phyloP scores from a whole-genome alignment of 2,888 invertebrate genomes.

The Phoenoteleia sp. region DNA sequence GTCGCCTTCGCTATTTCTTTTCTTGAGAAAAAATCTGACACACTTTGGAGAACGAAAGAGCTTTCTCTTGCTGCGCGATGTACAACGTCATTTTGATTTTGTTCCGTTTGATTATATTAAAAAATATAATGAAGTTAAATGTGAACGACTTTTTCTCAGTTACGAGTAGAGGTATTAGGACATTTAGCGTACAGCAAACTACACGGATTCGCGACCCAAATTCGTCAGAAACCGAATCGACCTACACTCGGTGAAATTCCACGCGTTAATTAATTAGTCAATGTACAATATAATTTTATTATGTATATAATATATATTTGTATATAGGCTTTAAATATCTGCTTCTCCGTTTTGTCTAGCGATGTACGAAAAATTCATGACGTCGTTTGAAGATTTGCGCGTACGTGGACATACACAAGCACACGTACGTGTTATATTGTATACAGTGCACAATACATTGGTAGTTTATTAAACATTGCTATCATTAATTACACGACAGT shows the following conservation, averaged over 20 bases:
- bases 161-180: conserved; percentile 58
- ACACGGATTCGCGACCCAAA: conserved; percentile 52
- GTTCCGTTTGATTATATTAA: conserved; percentile 33
- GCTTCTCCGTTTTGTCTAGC: conserved; percentile 75
- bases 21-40: conserved; percentile 43
- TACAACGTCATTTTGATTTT: conserved; percentile 4
- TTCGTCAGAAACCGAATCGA: conserved; percentile 29
- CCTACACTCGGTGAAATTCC: conserved; percentile 34
- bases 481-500: conserved; percentile 54
- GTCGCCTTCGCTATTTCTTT: conserved; percentile 40
- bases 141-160: conserved; percentile 49
- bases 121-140: conserved; percentile 27
- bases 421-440: conserved; percentile 70
- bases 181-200: conserved; percentile 58
- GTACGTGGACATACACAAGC: conserved; percentile 74
- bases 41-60: background rate
- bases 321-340: conserved; percentile 70
- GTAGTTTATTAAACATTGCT: conserved; percentile 54
- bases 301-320: conserved; percentile 80
- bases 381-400: conserved; percentile 81
- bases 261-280: conserved; percentile 76
- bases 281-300: conserved; percentile 82
- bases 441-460: conserved; percentile 72
- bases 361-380: conserved; percentile 82
- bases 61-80: no score